A percentile compares a stretch with the other conserved stretches of the same genome.
Conservation (phyloP, 1,140 invertebrate genomes). For the Brachionus koreanus region DNA sequence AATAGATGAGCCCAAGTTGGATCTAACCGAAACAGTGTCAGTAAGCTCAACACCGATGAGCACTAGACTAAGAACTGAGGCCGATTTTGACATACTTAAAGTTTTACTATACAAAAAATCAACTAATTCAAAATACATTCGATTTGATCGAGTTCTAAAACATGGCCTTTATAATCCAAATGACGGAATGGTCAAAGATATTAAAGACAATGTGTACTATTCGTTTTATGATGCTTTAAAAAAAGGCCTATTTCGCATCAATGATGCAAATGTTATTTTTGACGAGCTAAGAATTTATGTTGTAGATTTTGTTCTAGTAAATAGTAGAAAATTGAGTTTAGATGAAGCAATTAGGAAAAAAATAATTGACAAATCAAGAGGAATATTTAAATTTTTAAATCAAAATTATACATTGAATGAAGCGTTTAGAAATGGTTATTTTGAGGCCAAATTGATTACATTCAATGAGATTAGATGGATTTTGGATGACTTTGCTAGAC, state of each 20-base stretch:
- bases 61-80: background rate
- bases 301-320: background rate
- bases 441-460: conserved; percentile 1
- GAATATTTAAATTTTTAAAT: background rate
- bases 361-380: background rate
- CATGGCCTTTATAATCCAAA: background rate
- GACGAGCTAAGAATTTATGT: background rate
- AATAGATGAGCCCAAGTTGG: background rate
- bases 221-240: background rate
- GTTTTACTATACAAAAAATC: conserved; percentile 32
- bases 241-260: background rate
- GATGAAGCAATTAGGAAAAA: background rate
- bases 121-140: background rate
- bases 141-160: background rate
- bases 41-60: background rate
- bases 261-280: background rate
- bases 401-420: background rate
- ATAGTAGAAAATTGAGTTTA: conserved; percentile 12
- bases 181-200: background rate
- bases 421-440: background rate
- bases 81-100: background rate
- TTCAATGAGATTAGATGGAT: background rate
- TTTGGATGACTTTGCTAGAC: background rate
- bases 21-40: background rate
- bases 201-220: background rate